Evolutionary conservation across 2,888 invertebrate genomes (phyloP).

Genomic region (Resseliella maxima): DNA sequence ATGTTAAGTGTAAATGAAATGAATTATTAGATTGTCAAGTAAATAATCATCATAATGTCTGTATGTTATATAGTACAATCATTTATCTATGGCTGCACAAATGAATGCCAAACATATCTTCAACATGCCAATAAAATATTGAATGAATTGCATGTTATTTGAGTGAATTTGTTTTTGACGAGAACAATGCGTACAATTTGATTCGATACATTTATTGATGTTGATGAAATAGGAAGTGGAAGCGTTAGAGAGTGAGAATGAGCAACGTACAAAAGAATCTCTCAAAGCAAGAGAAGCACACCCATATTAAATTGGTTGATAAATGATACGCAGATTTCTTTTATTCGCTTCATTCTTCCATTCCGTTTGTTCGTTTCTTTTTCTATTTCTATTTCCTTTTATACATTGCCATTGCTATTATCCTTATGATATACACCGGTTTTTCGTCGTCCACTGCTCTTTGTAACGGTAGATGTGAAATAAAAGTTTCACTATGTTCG

Average conservation of each 20-base stretch:
- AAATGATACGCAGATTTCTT: not conserved
- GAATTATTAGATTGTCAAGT: not conserved
- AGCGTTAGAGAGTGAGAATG: not conserved
- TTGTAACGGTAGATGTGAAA: not conserved
- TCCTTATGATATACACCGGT: no score
- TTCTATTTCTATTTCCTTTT: not conserved
- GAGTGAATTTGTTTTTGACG: no score
- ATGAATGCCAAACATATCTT: not conserved
- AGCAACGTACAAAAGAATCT: not conserved
- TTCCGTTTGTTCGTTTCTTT: not conserved
- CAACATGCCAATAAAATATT: not conserved
- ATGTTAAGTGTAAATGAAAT: not conserved
- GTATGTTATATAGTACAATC: not conserved
- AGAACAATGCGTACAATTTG: not conserved
- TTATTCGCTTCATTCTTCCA: not conserved
- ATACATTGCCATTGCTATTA: not conserved
- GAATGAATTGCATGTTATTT: conserved; percentile 8
- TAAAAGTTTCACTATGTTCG: not conserved
- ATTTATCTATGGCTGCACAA: not conserved
- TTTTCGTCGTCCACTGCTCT: not conserved
- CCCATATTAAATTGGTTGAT: conserved; percentile 41
- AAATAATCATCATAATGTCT: not conserved
- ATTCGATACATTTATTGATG: not conserved
- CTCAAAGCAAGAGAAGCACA: not conserved
- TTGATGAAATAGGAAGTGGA: no score